These are phyloP conservation scores for Gadopsis marmoratus DNA, from an alignment of 2,797 vertebrate genomes.

Conservation along the genomic window DNA sequence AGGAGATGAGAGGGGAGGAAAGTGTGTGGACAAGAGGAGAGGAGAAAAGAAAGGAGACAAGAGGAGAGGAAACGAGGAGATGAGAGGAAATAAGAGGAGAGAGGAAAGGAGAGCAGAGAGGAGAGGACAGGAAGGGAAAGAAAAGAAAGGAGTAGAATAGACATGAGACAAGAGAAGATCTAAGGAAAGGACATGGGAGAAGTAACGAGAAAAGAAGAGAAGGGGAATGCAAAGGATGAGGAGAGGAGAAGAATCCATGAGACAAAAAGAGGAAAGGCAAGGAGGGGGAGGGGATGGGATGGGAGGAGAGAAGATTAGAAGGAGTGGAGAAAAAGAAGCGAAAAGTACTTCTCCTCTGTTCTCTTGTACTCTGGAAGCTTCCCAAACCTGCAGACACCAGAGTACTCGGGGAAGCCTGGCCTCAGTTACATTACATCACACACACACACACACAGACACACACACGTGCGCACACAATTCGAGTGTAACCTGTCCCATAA, in stretches of 20 bases:
- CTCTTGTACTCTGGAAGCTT: conserved; percentile 43
- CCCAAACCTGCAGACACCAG: conserved; percentile 62
- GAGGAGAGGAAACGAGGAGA: neutral
- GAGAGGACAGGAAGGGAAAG: neutral
- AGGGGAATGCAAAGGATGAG: neutral
- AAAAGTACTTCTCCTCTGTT: conserved; percentile 26
- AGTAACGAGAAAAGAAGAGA: neutral
- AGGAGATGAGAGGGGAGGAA: neutral
- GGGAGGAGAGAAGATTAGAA: neutral
- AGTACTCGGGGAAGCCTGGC: conserved; percentile 68
- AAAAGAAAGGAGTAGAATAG: neutral
- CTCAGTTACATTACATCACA: conserved; percentile 66
- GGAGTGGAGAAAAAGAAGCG: neutral
- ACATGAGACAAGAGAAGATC: neutral
- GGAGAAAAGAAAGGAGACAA: neutral
- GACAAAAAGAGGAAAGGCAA: neutral
- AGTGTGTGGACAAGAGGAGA: neutral
- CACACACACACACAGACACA: conserved; percentile 39
- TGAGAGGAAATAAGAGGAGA: neutral
- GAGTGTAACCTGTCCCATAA: conserved; percentile 67
- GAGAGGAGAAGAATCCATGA: conserved; percentile 5
- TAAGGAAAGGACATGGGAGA: neutral
- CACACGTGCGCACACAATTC: conserved; percentile 52
- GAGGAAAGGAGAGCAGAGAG: neutral
- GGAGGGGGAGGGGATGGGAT: neutral